Conservation (phyloP, 2,888 invertebrate genomes). For the Seira musarum region DNA sequence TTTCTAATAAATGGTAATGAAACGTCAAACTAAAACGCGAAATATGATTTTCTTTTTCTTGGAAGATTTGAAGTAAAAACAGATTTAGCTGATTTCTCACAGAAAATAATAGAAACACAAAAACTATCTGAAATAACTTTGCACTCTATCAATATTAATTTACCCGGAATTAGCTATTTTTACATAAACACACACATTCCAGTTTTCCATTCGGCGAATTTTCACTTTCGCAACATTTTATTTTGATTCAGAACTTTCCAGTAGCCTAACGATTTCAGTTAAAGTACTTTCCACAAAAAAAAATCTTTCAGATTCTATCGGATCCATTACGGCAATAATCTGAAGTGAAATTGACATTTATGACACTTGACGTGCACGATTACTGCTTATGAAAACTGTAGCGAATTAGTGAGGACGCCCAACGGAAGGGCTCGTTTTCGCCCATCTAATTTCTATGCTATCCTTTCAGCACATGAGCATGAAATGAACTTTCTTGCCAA, state of each 20-base stretch:
- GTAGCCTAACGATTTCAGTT: background rate
- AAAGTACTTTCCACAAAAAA: background rate
- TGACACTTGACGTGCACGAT: too few relatives aligned
- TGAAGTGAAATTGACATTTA: too few relatives aligned
- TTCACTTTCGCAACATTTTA: too few relatives aligned
- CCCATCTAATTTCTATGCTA: background rate
- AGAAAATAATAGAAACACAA: background rate
- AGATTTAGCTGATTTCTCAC: background rate
- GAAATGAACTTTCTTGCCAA: constrained; percentile 3
- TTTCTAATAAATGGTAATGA: too few relatives aligned
- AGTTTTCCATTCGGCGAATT: too few relatives aligned
- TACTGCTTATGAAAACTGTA: background rate
- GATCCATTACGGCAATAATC: too few relatives aligned
- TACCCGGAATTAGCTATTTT: background rate
- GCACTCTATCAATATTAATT: background rate
- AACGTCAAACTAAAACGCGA: too few relatives aligned
- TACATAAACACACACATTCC: background rate
- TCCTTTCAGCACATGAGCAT: background rate
- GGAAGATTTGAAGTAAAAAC: background rate
- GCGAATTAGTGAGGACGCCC: background rate
- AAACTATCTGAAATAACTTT: background rate
- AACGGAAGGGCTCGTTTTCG: constrained; percentile 4
- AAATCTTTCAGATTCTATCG: background rate
- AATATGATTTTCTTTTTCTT: background rate
- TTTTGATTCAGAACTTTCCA: too few relatives aligned